Percentiles rank a stretch among this genome's conserved stretches.
Evolutionary conservation across 2,113 vertebrate genomes (phyloP).

Genomic region (mouse (Mus musculus)): GRCm39 chr6:54501501-54502000

Average conservation of each 20-base stretch:
- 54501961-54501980: not conserved
- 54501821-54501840: not conserved
- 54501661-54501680: not conserved
- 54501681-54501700: not conserved
- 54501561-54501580: not conserved
- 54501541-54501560: not conserved
- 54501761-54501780: not conserved
- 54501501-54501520: fast-evolving
- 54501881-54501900: not conserved
- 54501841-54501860: not conserved
- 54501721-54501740: not conserved
- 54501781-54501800: fast-evolving
- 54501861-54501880: not conserved
- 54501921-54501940: not conserved
- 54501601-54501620: not conserved
- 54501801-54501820: not conserved
- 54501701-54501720: not conserved
- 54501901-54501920: not conserved
- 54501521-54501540: not conserved
- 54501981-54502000: not conserved
- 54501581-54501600: not conserved
- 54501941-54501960: too few species aligned
- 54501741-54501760: not conserved
- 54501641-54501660: not conserved
- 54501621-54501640: not conserved